phyloP scores from a whole-genome alignment of 2,113 vertebrate species.

The Nesoenas mayeri region DNA sequence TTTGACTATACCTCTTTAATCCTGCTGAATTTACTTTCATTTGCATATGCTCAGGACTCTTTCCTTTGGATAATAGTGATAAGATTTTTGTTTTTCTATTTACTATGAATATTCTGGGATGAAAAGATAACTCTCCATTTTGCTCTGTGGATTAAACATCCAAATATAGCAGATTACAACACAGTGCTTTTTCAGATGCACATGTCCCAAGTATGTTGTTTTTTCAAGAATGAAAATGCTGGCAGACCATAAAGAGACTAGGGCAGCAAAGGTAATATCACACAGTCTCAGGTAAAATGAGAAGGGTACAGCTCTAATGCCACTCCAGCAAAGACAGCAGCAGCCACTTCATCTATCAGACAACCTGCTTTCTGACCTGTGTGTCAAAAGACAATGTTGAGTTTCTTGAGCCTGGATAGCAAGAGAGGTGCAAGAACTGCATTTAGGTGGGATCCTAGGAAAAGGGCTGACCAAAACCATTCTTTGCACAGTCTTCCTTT shows the following conservation, averaged over 20 bases:
- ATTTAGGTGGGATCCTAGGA: neutral
- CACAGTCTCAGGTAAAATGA: neutral
- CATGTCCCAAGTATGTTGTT: neutral
- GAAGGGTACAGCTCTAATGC: neutral
- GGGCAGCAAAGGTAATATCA: neutral
- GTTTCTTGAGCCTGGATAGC: neutral
- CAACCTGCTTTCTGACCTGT: neutral
- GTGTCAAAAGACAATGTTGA: neutral
- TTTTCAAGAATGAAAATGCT: neutral
- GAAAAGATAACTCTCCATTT: neutral
- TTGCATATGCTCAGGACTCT: neutral
- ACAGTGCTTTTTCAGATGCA: neutral
- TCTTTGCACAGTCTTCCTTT: neutral
- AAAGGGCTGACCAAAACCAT: neutral
- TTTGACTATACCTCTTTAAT: neutral
- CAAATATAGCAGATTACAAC: neutral
- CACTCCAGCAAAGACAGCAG: neutral
- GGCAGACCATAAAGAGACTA: neutral
- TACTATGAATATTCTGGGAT: neutral
- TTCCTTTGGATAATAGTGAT: neutral
- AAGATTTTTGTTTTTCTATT: neutral
- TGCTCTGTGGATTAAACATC: neutral
- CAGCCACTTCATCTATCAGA: neutral
- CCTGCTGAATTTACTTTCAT: neutral
- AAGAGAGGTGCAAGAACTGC: neutral